Base-by-base conservation (phyloP, 2,113 vertebrate species). In the Triplophysa tibetana region DNA sequence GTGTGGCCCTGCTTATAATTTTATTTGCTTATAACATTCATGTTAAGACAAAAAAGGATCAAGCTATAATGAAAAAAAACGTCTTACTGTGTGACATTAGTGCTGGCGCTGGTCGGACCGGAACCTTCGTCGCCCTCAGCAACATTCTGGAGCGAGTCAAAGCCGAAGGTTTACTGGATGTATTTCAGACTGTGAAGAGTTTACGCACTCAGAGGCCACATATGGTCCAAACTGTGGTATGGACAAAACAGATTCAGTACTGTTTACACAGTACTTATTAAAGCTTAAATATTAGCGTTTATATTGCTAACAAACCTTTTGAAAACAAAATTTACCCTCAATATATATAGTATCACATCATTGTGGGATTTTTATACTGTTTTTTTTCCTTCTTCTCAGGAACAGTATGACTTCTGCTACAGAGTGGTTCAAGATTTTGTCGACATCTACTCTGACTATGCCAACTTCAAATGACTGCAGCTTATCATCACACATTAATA, bases 391-490 rank as follows among this genome's bases (percentile, higher is more conserved):
- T 91, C 64, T 78, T 79, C 60, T 54, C 92, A 99, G 98, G 98
- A 99, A 90, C 98, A 99, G 79, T 99, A 99, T 90, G 98, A 99
- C 91, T 99, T 98, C 95, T 99, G 98, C 95, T 99, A 99, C 94
- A 96, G 93, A 94, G 98, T 99, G 96, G 98, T 99, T 94, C 98
- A 99, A 95, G 98, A 99, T 89, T 99, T 97, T 93, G 97, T 99
- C 66, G 98, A 99, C 91, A 99, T 98, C 90, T 99, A 97, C 93
- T 99, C 98, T 4, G 98, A 99, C 94, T 99, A 99, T 90, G 98
- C 98, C 91, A 99, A 99, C 91, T 99, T 99, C 89, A 99, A 99
- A 95, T 99, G 93, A 91, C 58, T 79, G 41, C 89, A n/a, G 4
- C 29, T 80, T 60, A 13, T 6, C 43, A 26, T 16, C 45, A 54